Evolutionary conservation across 1,140 invertebrate species (phyloP).

Genomic region (Thaumetopoea pityocampa): DNA sequence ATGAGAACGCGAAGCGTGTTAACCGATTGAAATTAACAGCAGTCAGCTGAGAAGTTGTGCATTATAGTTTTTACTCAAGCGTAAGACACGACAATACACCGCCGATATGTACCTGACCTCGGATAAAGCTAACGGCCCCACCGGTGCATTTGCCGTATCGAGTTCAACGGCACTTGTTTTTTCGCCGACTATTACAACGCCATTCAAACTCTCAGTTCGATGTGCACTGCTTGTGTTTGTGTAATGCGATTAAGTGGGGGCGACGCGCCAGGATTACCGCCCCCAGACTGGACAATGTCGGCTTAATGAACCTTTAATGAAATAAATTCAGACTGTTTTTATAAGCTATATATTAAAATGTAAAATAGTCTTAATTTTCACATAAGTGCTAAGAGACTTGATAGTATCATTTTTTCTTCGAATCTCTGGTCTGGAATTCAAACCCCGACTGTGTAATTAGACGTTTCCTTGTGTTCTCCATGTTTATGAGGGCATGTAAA

Average conservation of each 20-base stretch:
- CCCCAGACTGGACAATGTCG: too few relatives aligned
- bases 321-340: too few relatives aligned
- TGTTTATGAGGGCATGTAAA: too few relatives aligned
- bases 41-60: conserved; percentile 37
- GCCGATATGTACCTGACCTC: conserved; percentile 50
- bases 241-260: conserved; percentile 10
- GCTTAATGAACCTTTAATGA: too few relatives aligned
- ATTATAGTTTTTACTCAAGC: conserved; percentile 24
- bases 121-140: conserved; percentile 56
- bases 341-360: too few relatives aligned
- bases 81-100: conserved; percentile 23
- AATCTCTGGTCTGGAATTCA: too few relatives aligned
- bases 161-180: conserved; percentile 62
- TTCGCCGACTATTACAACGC: conserved; percentile 50
- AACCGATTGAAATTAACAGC: conserved; percentile 12
- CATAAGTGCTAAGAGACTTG: too few relatives aligned
- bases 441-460: too few relatives aligned
- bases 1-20: conserved; percentile 2
- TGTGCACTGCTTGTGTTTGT: conserved; percentile 8
- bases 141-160: conserved; percentile 50
- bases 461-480: too few relatives aligned
- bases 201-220: conserved; percentile 17
- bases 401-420: too few relatives aligned
- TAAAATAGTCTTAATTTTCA: too few relatives aligned
- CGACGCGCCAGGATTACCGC: too few relatives aligned